Base-by-base conservation (phyloP, 2,113 vertebrate species). In the Semnornis frantzii region DNA sequence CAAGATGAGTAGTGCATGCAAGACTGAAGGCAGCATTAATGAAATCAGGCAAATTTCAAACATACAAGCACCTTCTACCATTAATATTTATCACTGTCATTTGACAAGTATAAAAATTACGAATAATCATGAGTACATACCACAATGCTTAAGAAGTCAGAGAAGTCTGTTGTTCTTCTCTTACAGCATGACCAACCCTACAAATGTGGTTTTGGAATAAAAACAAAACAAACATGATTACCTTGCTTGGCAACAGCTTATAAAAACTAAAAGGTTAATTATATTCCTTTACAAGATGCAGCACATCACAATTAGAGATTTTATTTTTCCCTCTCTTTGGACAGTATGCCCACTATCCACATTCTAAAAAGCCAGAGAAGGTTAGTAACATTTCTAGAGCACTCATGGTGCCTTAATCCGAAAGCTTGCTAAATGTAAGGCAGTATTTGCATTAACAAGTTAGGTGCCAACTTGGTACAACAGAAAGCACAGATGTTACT, bases 101-200 rank as follows among this genome's bases (percentile, higher is more conserved):
- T 27, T 71, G n/a, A 48, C 31, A 76, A 62, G 15, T 21, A 31
- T 15, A 74, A 63, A 66, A 80, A 63, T 2, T 9, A 11, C 42
- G 73, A 80, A 42, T 46, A 80, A 64, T 50, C 10, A 15, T 1
- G 9, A 92, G 31, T 94, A 98, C 99, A 97, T 98, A 99, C 99
- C 96, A 30, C 98, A 94, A 99, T 99, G 96, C 98, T 98, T 91
- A 99, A 98, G 94, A 99, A 99, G 96, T 99, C 99, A 33, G 99
- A 99, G 92, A 99, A 99, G 95, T 99, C 99, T 3, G 99, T 99
- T 37, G 99, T 99, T 97, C 99, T 98, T 96, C 98, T 98, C 96
- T 97, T 99, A 97, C 99, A 99, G 97, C 99, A 99, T 19, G 99
- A 99, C 99, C 99, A 99, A 77, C 99, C 99, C 99, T 99, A 86